A percentile compares a stretch with the other conserved stretches of the same genome.
Evolutionary conservation across 1,140 invertebrate genomes (phyloP).

Genomic region (Hyphantria cunea): DNA sequence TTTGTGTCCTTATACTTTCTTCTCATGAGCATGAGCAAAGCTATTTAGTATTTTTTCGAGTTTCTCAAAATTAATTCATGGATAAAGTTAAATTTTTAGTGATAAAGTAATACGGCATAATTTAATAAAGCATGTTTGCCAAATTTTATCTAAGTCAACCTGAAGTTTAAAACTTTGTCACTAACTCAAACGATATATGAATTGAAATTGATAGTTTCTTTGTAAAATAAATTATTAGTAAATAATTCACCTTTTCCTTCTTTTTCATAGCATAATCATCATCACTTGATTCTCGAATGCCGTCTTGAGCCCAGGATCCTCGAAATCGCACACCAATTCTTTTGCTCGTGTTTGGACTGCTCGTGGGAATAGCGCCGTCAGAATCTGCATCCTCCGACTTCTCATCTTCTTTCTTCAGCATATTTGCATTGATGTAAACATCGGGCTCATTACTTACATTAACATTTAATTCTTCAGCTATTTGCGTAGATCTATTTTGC

Average conservation of each 20-base stretch:
- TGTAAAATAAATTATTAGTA: too few relatives aligned
- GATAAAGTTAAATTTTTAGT: too few relatives aligned
- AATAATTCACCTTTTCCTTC: conserved; percentile 63
- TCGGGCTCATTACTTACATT: conserved; percentile 27
- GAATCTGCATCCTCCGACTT: conserved; percentile 63
- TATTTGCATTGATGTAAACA: conserved; percentile 37
- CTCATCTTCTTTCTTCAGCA: conserved; percentile 64
- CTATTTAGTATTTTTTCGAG: too few relatives aligned
- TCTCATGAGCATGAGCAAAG: too few relatives aligned
- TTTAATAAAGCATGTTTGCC: too few relatives aligned
- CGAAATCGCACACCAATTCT: conserved; percentile 67
- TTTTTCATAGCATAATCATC: conserved; percentile 61
- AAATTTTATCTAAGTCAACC: too few relatives aligned
- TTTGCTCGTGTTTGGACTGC: conserved; percentile 53
- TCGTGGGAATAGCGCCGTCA: conserved; percentile 58
- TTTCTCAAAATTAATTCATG: too few relatives aligned
- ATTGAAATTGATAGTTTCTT: too few relatives aligned
- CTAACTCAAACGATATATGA: too few relatives aligned
- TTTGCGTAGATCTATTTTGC: background rate
- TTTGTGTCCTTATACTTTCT: too few relatives aligned
- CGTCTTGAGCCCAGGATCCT: conserved; percentile 63
- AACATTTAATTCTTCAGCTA: conserved; percentile 8
- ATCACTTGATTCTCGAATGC: conserved; percentile 62
- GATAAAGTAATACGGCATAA: too few relatives aligned
- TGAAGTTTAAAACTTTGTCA: too few relatives aligned